Conservation (phyloP, 1,140 invertebrate species). For the Pinna nobilis region DNA sequence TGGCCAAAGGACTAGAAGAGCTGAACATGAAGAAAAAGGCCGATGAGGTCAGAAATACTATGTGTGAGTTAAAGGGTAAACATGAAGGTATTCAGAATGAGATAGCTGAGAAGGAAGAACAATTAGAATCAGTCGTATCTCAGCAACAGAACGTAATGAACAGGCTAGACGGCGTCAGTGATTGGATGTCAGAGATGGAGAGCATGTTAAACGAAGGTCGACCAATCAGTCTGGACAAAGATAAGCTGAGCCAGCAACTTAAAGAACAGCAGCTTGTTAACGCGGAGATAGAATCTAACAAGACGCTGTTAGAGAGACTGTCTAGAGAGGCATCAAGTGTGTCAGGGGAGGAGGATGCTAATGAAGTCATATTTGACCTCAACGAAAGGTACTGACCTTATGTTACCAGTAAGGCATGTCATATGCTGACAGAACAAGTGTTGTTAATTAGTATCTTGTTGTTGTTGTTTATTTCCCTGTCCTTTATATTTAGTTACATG, state of each 20-base stretch:
- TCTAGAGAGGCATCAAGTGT: slow-evolving; percentile 48
- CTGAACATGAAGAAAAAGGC: slow-evolving; percentile 77
- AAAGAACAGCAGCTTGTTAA: slow-evolving; percentile 87
- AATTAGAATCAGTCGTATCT: slow-evolving; percentile 89
- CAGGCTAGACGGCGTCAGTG: slow-evolving; percentile 87
- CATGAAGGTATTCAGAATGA: slow-evolving; percentile 85
- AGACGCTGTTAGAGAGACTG: slow-evolving; percentile 75
- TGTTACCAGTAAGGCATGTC: no score
- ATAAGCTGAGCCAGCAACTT: slow-evolving; percentile 91
- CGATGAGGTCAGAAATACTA: slow-evolving; percentile 84
- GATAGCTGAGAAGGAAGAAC: slow-evolving; percentile 86
- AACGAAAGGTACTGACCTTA: slow-evolving; percentile 79
- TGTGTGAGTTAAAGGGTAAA: slow-evolving; percentile 88
- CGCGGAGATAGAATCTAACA: slow-evolving; percentile 88
- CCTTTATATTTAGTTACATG: no score
- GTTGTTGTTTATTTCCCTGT: no score
- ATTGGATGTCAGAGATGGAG: slow-evolving; percentile 90
- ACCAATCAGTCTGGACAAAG: slow-evolving; percentile 90
- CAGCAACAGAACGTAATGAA: slow-evolving; percentile 95
- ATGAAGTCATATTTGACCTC: slow-evolving; percentile 87
- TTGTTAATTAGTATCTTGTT: no score
- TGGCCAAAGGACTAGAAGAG: slow-evolving; percentile 80
- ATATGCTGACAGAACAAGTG: no score
- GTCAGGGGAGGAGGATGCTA: slow-evolving; percentile 85
- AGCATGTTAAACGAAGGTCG: slow-evolving; percentile 81